phyloP scores from a whole-genome alignment of 2,797 vertebrate genomes.

The Dallia pectoralis region DNA sequence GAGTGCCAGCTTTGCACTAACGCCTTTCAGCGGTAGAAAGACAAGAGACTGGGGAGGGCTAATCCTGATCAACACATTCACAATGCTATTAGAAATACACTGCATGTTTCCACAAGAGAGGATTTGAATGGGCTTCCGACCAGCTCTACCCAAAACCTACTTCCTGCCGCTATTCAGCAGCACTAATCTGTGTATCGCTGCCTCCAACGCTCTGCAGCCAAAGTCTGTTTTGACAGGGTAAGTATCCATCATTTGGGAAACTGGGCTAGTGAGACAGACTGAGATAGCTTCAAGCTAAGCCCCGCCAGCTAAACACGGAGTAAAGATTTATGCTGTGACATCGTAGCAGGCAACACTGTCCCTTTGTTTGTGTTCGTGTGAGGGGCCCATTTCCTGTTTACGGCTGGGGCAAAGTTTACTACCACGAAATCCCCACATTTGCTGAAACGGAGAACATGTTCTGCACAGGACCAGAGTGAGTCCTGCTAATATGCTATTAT shows the following conservation, averaged over 20 bases:
- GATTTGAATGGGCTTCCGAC: conserved; percentile 50
- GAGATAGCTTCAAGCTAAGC: conserved; percentile 13
- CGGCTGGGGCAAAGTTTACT: neutral
- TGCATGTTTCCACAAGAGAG: conserved; percentile 60
- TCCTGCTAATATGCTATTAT: neutral
- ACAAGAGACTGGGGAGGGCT: conserved; percentile 6
- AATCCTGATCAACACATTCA: conserved; percentile 35
- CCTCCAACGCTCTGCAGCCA: conserved; percentile 22
- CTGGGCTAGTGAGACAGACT: conserved; percentile 33
- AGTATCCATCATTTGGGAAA: conserved; percentile 41
- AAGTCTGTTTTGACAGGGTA: conserved; percentile 61
- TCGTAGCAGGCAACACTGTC: conserved; percentile 53
- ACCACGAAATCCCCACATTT: conserved; percentile 8
- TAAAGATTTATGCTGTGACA: conserved; percentile 66
- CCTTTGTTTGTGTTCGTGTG: conserved; percentile 36
- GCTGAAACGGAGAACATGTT: neutral
- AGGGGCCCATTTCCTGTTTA: conserved; percentile 21
- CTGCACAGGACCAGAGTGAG: neutral
- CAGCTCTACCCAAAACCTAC: conserved; percentile 30
- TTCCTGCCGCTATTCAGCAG: conserved; percentile 60
- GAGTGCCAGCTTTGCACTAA: conserved; percentile 9
- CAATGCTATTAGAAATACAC: conserved; percentile 42
- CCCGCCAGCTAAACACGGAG: conserved; percentile 39
- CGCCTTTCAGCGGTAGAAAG: conserved; percentile 16
- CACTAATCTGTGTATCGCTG: conserved; percentile 60